phyloP scores from a whole-genome alignment of 2,888 invertebrate genomes.

The Scaeva pyrastri region DNA sequence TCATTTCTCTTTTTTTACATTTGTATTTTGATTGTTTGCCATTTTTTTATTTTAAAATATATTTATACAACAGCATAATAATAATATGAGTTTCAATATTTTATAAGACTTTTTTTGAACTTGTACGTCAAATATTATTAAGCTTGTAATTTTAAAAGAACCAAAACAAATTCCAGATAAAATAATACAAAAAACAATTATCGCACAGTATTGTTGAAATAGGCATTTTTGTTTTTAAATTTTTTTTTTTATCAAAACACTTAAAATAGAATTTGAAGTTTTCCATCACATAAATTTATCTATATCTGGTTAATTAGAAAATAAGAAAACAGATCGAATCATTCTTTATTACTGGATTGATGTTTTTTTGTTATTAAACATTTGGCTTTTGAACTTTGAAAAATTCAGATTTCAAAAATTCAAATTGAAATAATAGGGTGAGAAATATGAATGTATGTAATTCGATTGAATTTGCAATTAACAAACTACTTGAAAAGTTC shows the following conservation, averaged over 20 bases:
- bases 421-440: slow-evolving; percentile 20
- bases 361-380: slow-evolving; percentile 6
- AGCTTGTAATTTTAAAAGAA: too few relatives aligned
- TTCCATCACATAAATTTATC: not conserved
- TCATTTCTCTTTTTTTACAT: too few relatives aligned
- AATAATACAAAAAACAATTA: not conserved
- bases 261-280: slow-evolving; percentile 15
- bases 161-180: too few relatives aligned
- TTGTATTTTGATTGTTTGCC: too few relatives aligned
- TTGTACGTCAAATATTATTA: too few relatives aligned
- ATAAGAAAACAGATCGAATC: not conserved
- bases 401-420: slow-evolving; percentile 13
- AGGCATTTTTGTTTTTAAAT: not conserved
- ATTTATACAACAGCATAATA: too few relatives aligned
- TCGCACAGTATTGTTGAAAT: not conserved
- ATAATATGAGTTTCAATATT: too few relatives aligned
- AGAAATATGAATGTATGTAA: slow-evolving; percentile 6
- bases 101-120: too few relatives aligned
- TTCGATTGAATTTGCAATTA: slow-evolving; percentile 18
- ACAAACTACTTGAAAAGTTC: slow-evolving; percentile 15
- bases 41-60: too few relatives aligned
- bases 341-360: not conserved
- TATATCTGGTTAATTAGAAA: not conserved
- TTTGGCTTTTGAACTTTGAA: slow-evolving; percentile 6
- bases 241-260: not conserved